Percentiles rank a stretch among this genome's conserved stretches.
Evolutionary conservation across 2,113 vertebrate genomes (phyloP).

Genomic region (Ophthalmolycus amberensis): DNA sequence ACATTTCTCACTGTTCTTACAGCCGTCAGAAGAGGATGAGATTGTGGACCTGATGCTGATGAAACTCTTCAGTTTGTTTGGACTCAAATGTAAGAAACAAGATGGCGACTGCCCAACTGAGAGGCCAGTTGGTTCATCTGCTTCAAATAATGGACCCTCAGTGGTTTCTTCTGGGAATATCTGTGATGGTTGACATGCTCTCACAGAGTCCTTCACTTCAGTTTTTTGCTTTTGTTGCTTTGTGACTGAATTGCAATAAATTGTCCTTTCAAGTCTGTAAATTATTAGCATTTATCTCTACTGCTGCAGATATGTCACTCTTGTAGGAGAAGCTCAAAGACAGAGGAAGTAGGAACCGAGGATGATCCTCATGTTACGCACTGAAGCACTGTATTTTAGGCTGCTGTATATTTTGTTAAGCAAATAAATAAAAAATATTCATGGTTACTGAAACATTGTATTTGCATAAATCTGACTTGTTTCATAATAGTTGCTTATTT

Average conservation of each 20-base stretch:
- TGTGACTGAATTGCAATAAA: slow-evolving; percentile 17
- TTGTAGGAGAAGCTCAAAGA: slow-evolving; percentile 9
- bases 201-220: slow-evolving; percentile 10
- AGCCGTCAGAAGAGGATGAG: slow-evolving; percentile 95
- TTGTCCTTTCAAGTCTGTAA: slow-evolving; percentile 12
- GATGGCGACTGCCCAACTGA: slow-evolving; percentile 25
- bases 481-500: not conserved
- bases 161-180: slow-evolving; percentile 46
- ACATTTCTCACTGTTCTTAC: slow-evolving; percentile 43
- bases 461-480: slow-evolving; percentile 1
- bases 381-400: slow-evolving; percentile 10
- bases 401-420: slow-evolving; percentile 31
- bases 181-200: slow-evolving; percentile 25
- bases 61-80: slow-evolving; percentile 91
- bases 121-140: slow-evolving; percentile 28
- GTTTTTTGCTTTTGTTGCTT: slow-evolving; percentile 22
- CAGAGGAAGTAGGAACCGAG: not conserved
- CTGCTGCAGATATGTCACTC: slow-evolving; percentile 8
- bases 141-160: slow-evolving; percentile 35
- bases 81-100: slow-evolving; percentile 86
- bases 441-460: not conserved
- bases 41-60: slow-evolving; percentile 92
- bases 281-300: slow-evolving; percentile 31
- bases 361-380: not conserved
- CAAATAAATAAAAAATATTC: slow-evolving; percentile 38